phyloP scores from a whole-genome alignment of 2,113 vertebrate genomes.

The Bubalus kerabau region DNA sequence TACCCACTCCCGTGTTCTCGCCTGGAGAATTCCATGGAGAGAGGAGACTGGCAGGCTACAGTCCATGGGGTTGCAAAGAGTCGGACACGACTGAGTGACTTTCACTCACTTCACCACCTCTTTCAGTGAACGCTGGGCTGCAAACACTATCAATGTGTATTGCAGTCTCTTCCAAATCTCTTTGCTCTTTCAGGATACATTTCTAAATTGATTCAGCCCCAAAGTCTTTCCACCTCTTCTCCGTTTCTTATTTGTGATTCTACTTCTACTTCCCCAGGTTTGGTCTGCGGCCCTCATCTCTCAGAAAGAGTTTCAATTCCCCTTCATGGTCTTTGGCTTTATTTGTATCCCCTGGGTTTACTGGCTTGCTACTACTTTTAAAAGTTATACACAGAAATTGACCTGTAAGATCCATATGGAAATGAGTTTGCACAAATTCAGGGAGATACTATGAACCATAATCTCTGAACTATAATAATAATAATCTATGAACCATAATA shows the following conservation, averaged over 20 bases:
- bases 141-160: background rate
- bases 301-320: background rate
- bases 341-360: background rate
- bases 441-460: background rate
- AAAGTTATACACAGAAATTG: background rate
- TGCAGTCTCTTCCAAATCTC: background rate
- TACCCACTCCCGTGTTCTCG: background rate
- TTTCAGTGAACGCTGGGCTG: background rate
- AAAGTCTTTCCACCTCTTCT: background rate
- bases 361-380: background rate
- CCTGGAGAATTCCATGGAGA: background rate
- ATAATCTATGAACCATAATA: background rate
- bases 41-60: background rate
- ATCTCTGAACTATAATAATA: background rate
- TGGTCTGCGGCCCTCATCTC: background rate
- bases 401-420: background rate
- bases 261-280: background rate
- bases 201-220: background rate
- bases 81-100: fast-evolving
- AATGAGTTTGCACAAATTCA: background rate
- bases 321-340: background rate
- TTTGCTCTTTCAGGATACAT: background rate
- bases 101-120: background rate
- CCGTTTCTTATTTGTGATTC: background rate
- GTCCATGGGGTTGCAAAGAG: background rate